Conservation (phyloP, 2,888 invertebrate genomes). For the Odontothrips loti region DNA sequence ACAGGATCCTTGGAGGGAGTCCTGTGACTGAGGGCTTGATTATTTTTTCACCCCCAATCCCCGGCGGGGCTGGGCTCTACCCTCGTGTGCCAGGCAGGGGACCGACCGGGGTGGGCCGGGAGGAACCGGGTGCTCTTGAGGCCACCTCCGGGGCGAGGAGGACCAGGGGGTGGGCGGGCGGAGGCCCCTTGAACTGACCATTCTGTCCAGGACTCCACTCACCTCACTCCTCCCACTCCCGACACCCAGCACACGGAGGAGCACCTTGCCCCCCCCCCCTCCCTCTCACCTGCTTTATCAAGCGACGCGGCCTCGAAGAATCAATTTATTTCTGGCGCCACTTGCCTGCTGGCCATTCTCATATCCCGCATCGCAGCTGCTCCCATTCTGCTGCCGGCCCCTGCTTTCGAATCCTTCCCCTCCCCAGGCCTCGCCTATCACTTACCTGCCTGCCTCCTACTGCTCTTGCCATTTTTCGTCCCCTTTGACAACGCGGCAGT, state of each 20-base stretch:
- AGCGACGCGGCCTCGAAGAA: slow-evolving; percentile 1
- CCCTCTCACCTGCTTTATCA: slow-evolving; percentile 15
- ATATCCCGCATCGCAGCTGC: background rate
- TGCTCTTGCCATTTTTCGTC: too few relatives aligned
- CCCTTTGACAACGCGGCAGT: too few relatives aligned
- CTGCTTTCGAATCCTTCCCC: background rate
- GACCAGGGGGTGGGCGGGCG: too few relatives aligned
- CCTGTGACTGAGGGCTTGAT: background rate
- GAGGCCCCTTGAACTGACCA: background rate
- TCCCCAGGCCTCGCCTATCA: background rate
- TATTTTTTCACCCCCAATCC: background rate
- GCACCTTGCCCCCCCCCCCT: background rate
- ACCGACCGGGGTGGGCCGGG: too few relatives aligned
- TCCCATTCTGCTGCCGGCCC: background rate
- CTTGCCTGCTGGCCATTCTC: background rate
- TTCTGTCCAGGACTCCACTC: background rate
- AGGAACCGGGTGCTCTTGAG: too few relatives aligned
- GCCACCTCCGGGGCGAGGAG: too few relatives aligned
- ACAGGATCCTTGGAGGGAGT: too few relatives aligned
- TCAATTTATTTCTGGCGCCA: slow-evolving; percentile 4
- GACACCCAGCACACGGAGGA: too few relatives aligned
- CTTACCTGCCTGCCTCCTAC: too few relatives aligned
- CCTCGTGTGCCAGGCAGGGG: background rate
- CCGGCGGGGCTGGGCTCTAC: background rate
- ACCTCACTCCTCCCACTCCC: background rate